Conservation (phyloP, 2,888 invertebrate genomes). For the Diarsia mendica region DNA sequence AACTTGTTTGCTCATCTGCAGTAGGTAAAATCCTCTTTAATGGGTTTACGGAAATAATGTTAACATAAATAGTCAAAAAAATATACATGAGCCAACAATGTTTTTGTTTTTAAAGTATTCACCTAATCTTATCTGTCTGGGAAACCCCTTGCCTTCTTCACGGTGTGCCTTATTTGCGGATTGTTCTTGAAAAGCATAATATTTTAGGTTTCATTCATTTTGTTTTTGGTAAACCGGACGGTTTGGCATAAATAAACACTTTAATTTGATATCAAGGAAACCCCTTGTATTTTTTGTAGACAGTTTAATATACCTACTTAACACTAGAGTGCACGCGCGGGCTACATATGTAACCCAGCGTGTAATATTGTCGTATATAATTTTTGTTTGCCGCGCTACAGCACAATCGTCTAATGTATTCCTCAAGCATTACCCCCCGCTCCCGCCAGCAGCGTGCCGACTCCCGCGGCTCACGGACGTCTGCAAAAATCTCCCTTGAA, state of each 20-base stretch:
- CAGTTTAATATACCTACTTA: not conserved
- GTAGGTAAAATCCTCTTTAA: not conserved
- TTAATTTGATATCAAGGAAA: conserved; percentile 1
- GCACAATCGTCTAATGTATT: no score
- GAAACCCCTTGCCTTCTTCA: conserved; percentile 23
- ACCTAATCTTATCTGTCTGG: conserved; percentile 33
- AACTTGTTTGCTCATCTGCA: not conserved
- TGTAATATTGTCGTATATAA: no score
- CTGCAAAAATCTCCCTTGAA: no score
- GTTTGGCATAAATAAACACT: not conserved
- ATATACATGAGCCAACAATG: not conserved
- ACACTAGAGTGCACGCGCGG: no score
- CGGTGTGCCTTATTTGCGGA: conserved; percentile 7
- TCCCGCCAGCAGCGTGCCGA: no score
- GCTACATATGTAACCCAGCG: no score
- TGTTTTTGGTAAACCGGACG: conserved; percentile 16
- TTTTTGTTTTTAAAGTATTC: conserved; percentile 25
- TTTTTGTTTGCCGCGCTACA: no score
- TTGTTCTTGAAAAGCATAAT: not conserved
- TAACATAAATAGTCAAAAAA: not conserved
- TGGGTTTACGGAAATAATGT: not conserved
- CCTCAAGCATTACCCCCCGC: no score
- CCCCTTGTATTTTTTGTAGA: conserved; percentile 3
- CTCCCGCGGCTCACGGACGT: no score
- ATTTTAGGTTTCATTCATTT: not conserved